These are phyloP conservation scores for Aldrovandia affinis DNA, from an alignment of 2,797 vertebrate species.

Conservation along the genomic window DNA sequence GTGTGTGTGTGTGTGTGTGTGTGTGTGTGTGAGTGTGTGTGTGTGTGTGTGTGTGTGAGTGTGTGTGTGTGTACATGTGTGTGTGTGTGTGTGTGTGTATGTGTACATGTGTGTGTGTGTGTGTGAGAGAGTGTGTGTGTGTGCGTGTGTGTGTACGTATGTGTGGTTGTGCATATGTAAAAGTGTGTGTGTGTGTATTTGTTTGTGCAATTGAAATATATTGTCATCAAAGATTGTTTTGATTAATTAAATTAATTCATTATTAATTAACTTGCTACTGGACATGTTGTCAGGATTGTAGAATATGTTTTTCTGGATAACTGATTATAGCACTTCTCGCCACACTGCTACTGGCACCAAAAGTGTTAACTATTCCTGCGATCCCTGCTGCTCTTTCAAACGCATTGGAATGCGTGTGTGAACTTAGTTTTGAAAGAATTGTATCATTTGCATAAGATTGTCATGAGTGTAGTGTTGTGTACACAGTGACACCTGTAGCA, in stretches of 20 bases:
- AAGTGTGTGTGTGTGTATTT: neutral
- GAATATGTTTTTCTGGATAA: neutral
- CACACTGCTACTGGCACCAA: no score
- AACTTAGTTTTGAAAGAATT: neutral
- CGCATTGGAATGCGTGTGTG: no score
- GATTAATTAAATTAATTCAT: no score
- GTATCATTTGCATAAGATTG: neutral
- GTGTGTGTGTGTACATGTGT: neutral
- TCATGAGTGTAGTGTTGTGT: neutral
- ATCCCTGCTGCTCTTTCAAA: no score
- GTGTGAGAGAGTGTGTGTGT: no score
- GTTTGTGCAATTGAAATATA: neutral
- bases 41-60: neutral
- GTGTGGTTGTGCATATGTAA: neutral
- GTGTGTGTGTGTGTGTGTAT: neutral
- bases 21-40: slow-evolving; percentile 13
- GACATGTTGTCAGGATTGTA: neutral
- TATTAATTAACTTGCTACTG: no score
- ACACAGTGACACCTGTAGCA: neutral
- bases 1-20: no score
- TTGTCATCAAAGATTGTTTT: no score
- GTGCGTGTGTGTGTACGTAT: no score
- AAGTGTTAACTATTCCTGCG: no score
- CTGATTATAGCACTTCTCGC: no score
- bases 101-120: neutral